Base-by-base conservation (phyloP, 2,797 vertebrate species). In the Brotogeris chrysoptera region DNA sequence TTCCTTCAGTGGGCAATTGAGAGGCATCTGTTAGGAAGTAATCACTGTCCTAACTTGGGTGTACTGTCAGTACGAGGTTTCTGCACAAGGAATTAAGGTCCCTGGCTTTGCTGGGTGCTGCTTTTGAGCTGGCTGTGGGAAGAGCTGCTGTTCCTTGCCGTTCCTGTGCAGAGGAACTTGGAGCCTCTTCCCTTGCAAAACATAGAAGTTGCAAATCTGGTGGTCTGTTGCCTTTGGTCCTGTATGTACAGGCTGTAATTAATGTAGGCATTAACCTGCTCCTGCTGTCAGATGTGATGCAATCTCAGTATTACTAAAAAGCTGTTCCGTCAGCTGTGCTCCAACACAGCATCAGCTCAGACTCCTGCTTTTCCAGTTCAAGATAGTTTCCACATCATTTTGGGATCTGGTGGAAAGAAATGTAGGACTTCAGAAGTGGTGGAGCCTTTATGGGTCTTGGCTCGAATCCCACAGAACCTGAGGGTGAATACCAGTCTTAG, bases 401-500 rank as follows among this genome's bases (percentile, higher is more conserved):
- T 10, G 60, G 53, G 43, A 32, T 25, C 60, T 10, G 21, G 23
- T 21, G 43, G 38, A 50, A 55, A 18, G 60, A 43, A 49, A 39
- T 5, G 17, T 17, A 50, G 53, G 66, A 24, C 59, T 50, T 49
- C 8, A 27, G 11, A 34, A 70, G 50, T 6, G 68, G 11, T 32
- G 21, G 39, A 66, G 53, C 65, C 47, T 61, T 30, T 41, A 5
- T 7, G 20, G 71, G 32, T 36, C 20, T 55, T 32, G 21, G 47
- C 38, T 49, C 0, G 0, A 27, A 36, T 50, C 47, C 59, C 21
- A 1, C 34, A 44, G 46, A 72, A 32, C 24, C 65, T 17, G 28
- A 34, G 1, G 2, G 60, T 5, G 1, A 72, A 44, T 9, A 14
- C 36, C 0, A 2, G 17, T 21, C 73, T 46, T 5, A 1, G 47